Evolutionary conservation across 2,888 invertebrate species (phyloP), one percentile per base, ranked within the genome.

Genomic region (Tanypteryx hageni): DNA sequence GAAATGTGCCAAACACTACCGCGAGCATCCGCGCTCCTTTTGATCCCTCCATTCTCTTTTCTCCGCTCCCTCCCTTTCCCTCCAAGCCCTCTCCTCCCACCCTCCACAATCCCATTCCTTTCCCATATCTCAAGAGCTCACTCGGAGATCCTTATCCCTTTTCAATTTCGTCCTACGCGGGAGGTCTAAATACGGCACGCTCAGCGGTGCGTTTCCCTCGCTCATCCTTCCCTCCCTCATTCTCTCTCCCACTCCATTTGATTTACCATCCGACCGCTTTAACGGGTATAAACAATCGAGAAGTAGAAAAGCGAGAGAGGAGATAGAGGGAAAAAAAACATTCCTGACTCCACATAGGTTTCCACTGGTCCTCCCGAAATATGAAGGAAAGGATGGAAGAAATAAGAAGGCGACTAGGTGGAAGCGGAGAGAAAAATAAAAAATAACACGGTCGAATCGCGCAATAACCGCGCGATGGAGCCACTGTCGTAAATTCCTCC

Each of bases 101-200:
- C 82, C 64, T 5, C 82, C 82, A 18, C 22, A 16, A 8, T 16
- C 44, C 44, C 82, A 27, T 7, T 31, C 82, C 82, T 16, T 64
- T 31, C 10, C 82, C 82, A 82, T 14, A 31, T 10, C 82, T 13
- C 31, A 16, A 31, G 31, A 13, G 27, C 82, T 16, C 82, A 44
- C 82, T 44, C 8, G 14, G 82, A 82, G 44, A 44, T 82, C 44
- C 82, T 82, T 31, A 82, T 44, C 68, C 68, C 68, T 68, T 68
- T 68, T 68, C 68, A 68, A 68, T 68, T n/a, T 22, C 18, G n/a
- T 5, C 68, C 68, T n/a, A 68, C 68, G 68, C 68, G 68, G 68
- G 68, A 68, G 68, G 68, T 68, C 68, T 68, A n/a, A 68, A 68
- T 68, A 68, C 68, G 68, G n/a, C 68, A 68, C 68, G 22, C 68